Evolutionary conservation across 2,888 invertebrate genomes (phyloP).

Genomic region (Lathronympha strigana): DNA sequence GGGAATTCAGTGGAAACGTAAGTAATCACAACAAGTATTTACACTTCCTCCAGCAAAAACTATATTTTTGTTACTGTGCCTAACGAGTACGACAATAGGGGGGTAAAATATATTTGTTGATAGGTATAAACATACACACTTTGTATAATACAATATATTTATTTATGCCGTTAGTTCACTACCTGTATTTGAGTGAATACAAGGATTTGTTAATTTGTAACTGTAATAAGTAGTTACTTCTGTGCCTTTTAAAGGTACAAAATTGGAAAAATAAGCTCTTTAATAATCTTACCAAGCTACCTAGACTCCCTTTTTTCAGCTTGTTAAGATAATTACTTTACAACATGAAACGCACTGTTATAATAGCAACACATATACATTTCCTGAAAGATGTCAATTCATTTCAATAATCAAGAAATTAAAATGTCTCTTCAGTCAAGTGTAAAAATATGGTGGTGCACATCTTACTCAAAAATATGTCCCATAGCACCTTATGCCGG

Average conservation of each 20-base stretch:
- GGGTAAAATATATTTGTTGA: not conserved
- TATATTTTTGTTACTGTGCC: not conserved
- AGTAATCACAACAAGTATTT: not conserved
- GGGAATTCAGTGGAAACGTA: not conserved
- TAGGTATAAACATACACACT: not conserved
- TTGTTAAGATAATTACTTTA: no score
- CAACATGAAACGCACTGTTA: no score
- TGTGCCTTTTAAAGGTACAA: not conserved
- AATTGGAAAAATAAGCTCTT: not conserved
- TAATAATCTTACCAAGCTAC: not conserved
- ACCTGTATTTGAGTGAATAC: conserved; percentile 6
- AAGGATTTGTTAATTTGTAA: conserved; percentile 9
- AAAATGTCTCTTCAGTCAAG: no score
- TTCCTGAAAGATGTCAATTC: no score
- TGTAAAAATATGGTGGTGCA: no score
- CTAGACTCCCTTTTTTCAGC: no score
- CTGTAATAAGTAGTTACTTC: not conserved
- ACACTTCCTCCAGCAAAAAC: not conserved
- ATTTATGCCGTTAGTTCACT: conserved; percentile 2
- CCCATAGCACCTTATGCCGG: no score
- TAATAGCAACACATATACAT: no score
- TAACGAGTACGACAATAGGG: not conserved
- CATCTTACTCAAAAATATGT: no score
- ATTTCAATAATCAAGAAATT: no score
- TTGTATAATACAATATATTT: not conserved